These are phyloP conservation scores for Druon quercuslanigerum DNA, from an alignment of 1,140 invertebrate species.

Conservation along the genomic window DNA sequence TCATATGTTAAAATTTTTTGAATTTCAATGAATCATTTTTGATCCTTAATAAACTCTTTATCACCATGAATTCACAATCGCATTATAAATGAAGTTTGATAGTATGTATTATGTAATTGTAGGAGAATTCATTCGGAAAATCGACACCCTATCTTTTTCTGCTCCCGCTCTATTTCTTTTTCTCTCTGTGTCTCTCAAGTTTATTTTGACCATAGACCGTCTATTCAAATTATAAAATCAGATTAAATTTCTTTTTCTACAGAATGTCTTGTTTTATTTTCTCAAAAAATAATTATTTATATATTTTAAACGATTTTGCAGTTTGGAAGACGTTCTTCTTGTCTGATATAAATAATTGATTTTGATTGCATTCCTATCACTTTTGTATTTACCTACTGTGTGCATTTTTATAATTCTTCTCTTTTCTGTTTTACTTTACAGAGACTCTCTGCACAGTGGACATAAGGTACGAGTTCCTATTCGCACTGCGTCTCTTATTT, in stretches of 20 bases:
- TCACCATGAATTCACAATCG: too few relatives aligned
- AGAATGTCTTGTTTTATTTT: too few relatives aligned
- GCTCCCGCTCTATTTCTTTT: slow-evolving; percentile 4
- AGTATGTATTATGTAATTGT: too few relatives aligned
- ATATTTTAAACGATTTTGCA: too few relatives aligned
- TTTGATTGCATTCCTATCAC: slow-evolving; percentile 38
- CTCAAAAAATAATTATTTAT: too few relatives aligned
- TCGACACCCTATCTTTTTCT: not conserved
- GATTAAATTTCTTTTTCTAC: not conserved
- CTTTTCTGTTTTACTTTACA: slow-evolving; percentile 74
- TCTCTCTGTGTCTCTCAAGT: not conserved
- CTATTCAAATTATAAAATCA: not conserved
- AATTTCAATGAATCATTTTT: too few relatives aligned
- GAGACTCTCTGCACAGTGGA: slow-evolving; percentile 74
- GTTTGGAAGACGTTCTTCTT: not conserved
- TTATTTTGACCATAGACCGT: not conserved
- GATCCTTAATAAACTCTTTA: too few relatives aligned
- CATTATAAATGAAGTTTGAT: too few relatives aligned
- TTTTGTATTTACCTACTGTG: slow-evolving; percentile 56
- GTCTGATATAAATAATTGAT: not conserved
- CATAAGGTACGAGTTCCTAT: slow-evolving; percentile 71
- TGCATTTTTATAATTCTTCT: slow-evolving; percentile 71
- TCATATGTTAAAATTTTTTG: too few relatives aligned
- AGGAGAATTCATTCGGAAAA: not conserved
- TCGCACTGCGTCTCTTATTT: slow-evolving; percentile 52